Percentiles rank a stretch among this genome's conserved stretches.
Conservation (phyloP, 2,797 vertebrate genomes). For the Poeciliopsis presidionis region DNA sequence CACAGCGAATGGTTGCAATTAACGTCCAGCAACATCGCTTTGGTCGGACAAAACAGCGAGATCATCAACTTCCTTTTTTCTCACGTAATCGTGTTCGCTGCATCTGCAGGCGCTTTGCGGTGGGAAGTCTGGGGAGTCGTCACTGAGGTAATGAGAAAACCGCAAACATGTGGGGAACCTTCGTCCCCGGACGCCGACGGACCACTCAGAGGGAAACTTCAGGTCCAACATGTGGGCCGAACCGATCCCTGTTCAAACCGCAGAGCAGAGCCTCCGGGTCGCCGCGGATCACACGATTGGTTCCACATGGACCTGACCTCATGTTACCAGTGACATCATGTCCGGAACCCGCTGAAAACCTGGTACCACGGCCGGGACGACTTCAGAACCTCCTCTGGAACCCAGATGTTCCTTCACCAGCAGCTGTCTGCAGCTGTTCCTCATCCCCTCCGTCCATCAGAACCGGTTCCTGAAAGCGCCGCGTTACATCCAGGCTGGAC, state of each 20-base stretch:
- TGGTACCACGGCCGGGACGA: neutral
- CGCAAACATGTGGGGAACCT: constrained; percentile 48
- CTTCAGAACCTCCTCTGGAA: neutral
- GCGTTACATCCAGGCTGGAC: too few species aligned
- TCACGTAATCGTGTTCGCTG: constrained; percentile 5
- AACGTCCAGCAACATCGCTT: constrained; percentile 23
- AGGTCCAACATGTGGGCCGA: constrained; percentile 64
- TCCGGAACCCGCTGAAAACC: constrained; percentile 34
- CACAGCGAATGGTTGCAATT: constrained; percentile 20
- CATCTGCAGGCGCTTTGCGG: constrained; percentile 23
- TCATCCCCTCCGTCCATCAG: neutral
- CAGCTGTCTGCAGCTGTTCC: neutral
- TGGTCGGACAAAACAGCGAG: constrained; percentile 22
- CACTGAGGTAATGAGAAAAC: constrained; percentile 9
- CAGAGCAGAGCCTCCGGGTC: constrained; percentile 61
- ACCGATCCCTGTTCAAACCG: constrained; percentile 48
- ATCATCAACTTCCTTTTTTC: constrained; percentile 24
- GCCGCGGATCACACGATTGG: constrained; percentile 52
- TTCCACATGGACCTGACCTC: constrained; percentile 63
- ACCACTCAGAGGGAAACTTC: constrained; percentile 31
- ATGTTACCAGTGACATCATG: constrained; percentile 64
- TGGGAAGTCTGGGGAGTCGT: neutral
- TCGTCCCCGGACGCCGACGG: constrained; percentile 36
- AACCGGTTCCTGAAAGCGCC: too few species aligned
- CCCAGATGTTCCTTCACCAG: neutral